These are phyloP conservation scores for Maconellicoccus hirsutus DNA, from an alignment of 1,140 invertebrate species.

Conservation along the genomic window DNA sequence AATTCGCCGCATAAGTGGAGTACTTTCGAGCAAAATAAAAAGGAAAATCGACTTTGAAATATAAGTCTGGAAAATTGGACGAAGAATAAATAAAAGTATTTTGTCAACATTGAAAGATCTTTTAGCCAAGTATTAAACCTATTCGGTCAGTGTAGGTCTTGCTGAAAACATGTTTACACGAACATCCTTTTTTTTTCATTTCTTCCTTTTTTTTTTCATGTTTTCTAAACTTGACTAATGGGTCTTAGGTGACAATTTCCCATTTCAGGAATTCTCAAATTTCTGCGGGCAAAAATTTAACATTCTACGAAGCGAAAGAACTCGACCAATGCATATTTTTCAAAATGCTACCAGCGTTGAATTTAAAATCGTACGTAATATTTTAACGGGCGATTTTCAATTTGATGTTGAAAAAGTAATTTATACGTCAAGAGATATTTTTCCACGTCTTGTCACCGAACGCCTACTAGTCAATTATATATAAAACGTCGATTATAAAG, in stretches of 20 bases:
- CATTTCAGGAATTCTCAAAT: conserved; percentile 1
- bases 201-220: neutral
- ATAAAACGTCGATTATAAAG: too few species aligned
- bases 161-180: conserved; percentile 3
- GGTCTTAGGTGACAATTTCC: conserved; percentile 7
- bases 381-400: neutral
- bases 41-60: neutral
- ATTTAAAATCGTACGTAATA: neutral
- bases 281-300: neutral
- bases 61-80: neutral
- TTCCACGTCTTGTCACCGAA: too few species aligned
- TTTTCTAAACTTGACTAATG: neutral
- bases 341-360: neutral
- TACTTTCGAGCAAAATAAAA: neutral
- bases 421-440: too few species aligned
- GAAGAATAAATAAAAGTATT: neutral
- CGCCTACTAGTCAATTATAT: too few species aligned
- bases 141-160: conserved; percentile 1
- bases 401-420: neutral
- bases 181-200: neutral
- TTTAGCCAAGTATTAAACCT: conserved; percentile 5
- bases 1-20: neutral
- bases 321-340: too few species aligned
- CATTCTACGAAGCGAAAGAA: neutral
- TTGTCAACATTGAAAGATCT: conserved; percentile 9